Conservation (phyloP, 2,797 vertebrate species). For the Eulemur mongoz region DNA sequence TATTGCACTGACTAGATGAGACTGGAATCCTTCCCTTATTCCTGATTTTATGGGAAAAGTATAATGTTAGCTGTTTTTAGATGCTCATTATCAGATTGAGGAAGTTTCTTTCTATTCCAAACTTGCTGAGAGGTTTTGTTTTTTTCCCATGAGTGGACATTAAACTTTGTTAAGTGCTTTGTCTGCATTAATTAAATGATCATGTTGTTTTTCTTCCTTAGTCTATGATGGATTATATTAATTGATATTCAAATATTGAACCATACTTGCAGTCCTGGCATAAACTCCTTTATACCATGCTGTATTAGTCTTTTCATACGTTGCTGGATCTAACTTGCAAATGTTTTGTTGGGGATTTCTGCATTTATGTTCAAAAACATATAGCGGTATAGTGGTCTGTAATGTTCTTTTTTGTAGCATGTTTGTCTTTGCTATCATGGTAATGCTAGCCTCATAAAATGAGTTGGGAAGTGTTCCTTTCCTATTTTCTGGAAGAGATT, state of each 20-base stretch:
- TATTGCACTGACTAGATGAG: neutral
- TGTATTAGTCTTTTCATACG: neutral
- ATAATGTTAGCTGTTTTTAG: neutral
- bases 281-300: neutral
- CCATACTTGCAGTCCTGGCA: neutral
- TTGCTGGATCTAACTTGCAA: neutral
- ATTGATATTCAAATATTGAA: neutral
- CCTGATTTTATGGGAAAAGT: neutral
- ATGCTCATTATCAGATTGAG: neutral
- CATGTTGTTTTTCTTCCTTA: neutral
- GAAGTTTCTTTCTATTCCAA: neutral
- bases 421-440: neutral
- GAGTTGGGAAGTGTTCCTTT: neutral
- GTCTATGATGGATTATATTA: neutral
- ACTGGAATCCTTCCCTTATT: neutral
- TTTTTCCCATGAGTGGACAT: neutral
- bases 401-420: neutral
- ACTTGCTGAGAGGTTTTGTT: neutral
- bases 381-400: neutral
- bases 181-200: neutral
- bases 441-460: neutral
- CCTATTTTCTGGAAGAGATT: neutral
- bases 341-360: neutral
- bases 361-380: neutral
- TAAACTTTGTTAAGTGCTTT: neutral